phyloP scores from a whole-genome alignment of 2,888 invertebrate genomes.

The Drosophila algonquin region DNA sequence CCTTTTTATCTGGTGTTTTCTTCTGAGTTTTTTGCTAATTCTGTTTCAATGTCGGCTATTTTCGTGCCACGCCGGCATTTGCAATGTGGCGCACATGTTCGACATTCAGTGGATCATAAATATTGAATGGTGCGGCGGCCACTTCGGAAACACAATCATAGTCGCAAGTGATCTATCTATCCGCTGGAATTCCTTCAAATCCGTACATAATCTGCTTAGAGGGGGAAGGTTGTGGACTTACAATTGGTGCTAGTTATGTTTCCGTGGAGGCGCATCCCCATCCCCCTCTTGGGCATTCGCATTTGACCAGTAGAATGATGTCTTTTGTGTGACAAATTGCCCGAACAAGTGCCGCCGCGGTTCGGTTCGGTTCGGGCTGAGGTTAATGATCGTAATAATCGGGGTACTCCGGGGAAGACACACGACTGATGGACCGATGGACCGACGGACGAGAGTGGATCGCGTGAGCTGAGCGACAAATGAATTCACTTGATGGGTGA shows the following conservation, averaged over 20 bases:
- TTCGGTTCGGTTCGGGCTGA: neutral
- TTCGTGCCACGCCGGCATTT: conserved; percentile 46
- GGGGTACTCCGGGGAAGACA: conserved; percentile 9
- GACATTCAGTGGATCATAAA: conserved; percentile 47
- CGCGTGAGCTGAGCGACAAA: conserved; percentile 46
- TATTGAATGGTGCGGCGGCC: conserved; percentile 27
- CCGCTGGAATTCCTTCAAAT: conserved; percentile 6
- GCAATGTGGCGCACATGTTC: conserved; percentile 37
- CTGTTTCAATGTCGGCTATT: conserved; percentile 74
- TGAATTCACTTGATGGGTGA: conserved; percentile 80
- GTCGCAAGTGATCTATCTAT: neutral
- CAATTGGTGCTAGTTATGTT: conserved; percentile 40
- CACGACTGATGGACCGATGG: conserved; percentile 19
- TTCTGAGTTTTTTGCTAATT: conserved; percentile 48
- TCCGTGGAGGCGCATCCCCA: conserved; percentile 12
- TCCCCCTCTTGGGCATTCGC: neutral
- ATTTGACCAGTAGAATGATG: conserved; percentile 57
- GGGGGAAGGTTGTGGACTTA: neutral
- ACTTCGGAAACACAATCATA: neutral
- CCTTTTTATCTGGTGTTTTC: conserved; percentile 19
- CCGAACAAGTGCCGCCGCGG: conserved; percentile 7
- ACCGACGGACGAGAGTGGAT: conserved; percentile 3
- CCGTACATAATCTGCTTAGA: conserved; percentile 19
- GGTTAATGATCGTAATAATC: conserved; percentile 1
- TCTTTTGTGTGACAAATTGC: conserved; percentile 77